These are phyloP conservation scores for Drosophila setifemur DNA, from an alignment of 1,140 invertebrate genomes.

Conservation along the genomic window DNA sequence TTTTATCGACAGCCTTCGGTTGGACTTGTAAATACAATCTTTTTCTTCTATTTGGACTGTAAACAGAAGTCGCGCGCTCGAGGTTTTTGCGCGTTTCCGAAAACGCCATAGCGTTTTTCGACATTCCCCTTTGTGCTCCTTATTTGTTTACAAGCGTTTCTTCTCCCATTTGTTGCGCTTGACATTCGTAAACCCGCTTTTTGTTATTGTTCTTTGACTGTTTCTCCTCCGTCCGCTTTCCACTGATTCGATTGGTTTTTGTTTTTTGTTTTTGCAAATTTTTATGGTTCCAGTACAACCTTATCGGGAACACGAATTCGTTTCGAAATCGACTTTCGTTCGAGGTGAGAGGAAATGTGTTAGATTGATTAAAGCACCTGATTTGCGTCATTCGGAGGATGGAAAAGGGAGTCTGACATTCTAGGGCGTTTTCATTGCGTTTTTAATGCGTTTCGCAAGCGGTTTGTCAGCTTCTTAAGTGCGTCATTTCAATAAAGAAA, in stretches of 20 bases:
- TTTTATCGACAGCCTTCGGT: conserved; percentile 30
- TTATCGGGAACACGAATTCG: conserved; percentile 20
- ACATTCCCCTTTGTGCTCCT: conserved; percentile 18
- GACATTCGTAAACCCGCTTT: conserved; percentile 28
- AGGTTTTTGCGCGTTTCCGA: background rate
- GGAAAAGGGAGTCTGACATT: too few relatives aligned
- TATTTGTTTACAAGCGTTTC: conserved; percentile 26
- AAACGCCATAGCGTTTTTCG: conserved; percentile 14
- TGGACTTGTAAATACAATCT: conserved; percentile 9
- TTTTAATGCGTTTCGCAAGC: background rate
- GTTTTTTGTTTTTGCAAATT: background rate
- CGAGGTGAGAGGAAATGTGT: background rate
- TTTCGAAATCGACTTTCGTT: conserved; percentile 8
- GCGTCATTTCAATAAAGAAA: too few relatives aligned
- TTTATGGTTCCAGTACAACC: too few relatives aligned
- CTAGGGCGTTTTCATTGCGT: background rate
- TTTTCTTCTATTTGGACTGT: conserved; percentile 4
- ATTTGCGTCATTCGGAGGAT: conserved; percentile 32
- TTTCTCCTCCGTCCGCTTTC: conserved; percentile 1
- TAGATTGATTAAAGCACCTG: conserved; percentile 16
- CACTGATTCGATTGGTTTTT: conserved; percentile 13
- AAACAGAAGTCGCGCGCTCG: conserved; percentile 27
- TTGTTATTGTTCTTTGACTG: conserved; percentile 8
- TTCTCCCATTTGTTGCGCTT: conserved; percentile 29
- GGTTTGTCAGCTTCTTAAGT: background rate